Base-by-base conservation (phyloP, 2,797 vertebrate genomes). In the Sebastes wilsoni region DNA sequence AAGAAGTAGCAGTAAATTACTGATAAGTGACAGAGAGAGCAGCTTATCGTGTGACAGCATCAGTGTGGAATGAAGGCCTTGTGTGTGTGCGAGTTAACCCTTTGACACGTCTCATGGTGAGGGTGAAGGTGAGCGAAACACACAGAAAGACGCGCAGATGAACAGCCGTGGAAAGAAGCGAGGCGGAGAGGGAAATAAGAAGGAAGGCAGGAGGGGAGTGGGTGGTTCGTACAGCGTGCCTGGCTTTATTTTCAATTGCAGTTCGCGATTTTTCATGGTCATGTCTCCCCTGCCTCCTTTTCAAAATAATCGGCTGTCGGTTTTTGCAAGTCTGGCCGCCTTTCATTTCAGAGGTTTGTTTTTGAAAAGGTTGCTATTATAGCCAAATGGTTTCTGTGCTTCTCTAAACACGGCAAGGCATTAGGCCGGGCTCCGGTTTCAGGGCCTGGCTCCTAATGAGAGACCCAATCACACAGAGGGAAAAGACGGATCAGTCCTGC, bases 401-500 rank as follows among this genome's bases (percentile, higher is more conserved):
- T 95, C 88, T 95, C 92, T 94, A 96, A 96, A 96, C 94, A 96
- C 87, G 73, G 92, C 91, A 34, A 94, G 93, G 94, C 94, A 96
- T 96, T 96, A 96, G 92, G 74, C 89, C 4, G 55, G 82, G 92
- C 94, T 96, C 94, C 16, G 82, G 95, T 96, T 96, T 94, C 96
- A 94, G 85, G 84, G 81, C 86, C 91, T 92, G 94, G 92, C 92
- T 94, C 89, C 90, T 95, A 96, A 96, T 95, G 95, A 96, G 95
- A 95, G 95, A 94, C 92, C 91, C 89, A 94, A 94, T 95, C 93
- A 95, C 90, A 93, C 89, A 90, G 87, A 93, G 91, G 92, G 89
- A 94, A 94, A 94, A 94, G 89, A 92, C 89, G 82, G 92, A 95
- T 95, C 94, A 94, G 93, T 89, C 87, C 88, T 86, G 76, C 89